A percentile compares a stretch with the other conserved stretches of the same genome.
Evolutionary conservation across 2,113 vertebrate genomes (phyloP).

Genomic region (Hypanus sabinus): DNA sequence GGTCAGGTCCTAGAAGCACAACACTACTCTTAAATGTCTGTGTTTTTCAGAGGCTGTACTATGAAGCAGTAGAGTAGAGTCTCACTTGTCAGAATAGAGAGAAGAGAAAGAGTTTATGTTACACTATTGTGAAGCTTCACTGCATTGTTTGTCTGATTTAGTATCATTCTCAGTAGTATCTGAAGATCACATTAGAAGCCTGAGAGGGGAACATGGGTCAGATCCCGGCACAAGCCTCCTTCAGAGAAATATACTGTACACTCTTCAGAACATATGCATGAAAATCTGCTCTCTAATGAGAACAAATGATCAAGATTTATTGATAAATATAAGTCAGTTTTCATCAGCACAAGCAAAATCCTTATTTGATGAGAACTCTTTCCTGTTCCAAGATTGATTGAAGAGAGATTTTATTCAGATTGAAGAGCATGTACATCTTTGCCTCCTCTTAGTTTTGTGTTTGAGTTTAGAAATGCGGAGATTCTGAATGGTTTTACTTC

Average conservation of each 20-base stretch:
- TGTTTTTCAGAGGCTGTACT: background rate
- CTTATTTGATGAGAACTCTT: background rate
- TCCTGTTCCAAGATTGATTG: background rate
- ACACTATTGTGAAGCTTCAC: background rate
- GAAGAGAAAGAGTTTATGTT: background rate
- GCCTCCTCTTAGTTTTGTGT: background rate
- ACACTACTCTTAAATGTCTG: background rate
- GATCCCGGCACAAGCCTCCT: no score
- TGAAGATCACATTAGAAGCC: background rate
- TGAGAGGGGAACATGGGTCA: background rate
- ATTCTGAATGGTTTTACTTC: background rate
- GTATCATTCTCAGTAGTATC: background rate
- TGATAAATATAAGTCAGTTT: background rate
- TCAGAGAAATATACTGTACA: background rate
- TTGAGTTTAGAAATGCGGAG: background rate
- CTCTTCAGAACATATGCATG: background rate
- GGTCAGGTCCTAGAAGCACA: background rate
- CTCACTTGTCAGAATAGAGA: background rate
- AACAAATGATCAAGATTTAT: background rate
- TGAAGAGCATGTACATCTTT: background rate
- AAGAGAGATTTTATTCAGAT: background rate
- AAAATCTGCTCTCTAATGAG: background rate
- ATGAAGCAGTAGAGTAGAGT: background rate
- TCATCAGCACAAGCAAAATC: background rate
- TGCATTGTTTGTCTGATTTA: background rate